Evolutionary conservation across 1,140 invertebrate species (phyloP).

Genomic region (Sipha flava): DNA sequence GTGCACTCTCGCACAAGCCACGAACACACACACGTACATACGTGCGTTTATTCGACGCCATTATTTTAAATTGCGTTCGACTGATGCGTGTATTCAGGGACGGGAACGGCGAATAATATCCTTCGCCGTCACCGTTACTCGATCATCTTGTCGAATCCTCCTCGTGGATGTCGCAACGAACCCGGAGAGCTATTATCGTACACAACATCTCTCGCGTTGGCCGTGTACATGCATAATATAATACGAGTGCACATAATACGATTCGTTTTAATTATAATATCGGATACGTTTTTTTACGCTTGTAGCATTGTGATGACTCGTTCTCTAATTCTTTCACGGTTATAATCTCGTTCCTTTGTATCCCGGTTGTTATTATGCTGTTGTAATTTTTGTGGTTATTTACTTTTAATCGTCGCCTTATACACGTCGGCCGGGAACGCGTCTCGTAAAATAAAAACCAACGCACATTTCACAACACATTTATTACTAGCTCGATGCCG

Average conservation of each 20-base stretch:
- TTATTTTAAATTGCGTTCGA: constrained; percentile 32
- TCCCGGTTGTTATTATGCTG: too few species aligned
- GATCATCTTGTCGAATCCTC: too few species aligned
- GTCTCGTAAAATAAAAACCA: not conserved
- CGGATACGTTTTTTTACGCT: too few species aligned
- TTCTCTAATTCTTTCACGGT: too few species aligned
- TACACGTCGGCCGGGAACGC: not conserved
- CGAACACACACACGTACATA: not conserved
- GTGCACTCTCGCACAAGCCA: not conserved
- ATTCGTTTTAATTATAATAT: too few species aligned
- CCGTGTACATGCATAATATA: too few species aligned
- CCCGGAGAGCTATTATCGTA: not conserved
- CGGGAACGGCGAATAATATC: not conserved
- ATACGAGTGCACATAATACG: too few species aligned
- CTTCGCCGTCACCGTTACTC: not conserved
- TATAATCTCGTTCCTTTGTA: too few species aligned
- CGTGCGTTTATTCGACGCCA: not conserved
- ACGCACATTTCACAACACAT: not conserved
- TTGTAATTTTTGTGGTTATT: too few species aligned
- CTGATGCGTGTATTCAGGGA: not conserved
- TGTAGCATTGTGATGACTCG: too few species aligned
- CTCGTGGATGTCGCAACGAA: not conserved
- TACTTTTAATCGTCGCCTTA: not conserved
- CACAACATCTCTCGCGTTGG: too few species aligned
- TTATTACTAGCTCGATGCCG: not conserved